Conservation (phyloP, 2,888 invertebrate genomes). For the Chorisops tibialis region DNA sequence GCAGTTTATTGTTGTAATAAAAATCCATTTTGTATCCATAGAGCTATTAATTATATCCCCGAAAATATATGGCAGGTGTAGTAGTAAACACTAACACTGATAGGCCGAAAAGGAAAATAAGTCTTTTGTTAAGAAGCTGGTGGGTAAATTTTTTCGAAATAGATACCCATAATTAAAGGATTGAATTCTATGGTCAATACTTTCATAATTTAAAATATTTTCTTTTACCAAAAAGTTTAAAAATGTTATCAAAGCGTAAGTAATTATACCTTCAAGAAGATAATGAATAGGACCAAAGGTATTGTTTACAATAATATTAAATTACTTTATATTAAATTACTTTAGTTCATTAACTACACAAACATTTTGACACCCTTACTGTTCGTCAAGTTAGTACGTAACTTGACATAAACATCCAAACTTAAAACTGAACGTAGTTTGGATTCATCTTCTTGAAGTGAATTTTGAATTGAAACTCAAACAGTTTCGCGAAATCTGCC, state of each 20-base stretch:
- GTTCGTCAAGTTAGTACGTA: neutral
- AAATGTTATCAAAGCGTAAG: constrained; percentile 20
- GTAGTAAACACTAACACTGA: constrained; percentile 18
- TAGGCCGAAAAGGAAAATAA: constrained; percentile 23
- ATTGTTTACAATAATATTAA: constrained; percentile 20
- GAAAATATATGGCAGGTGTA: constrained; percentile 27
- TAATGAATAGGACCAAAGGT: constrained; percentile 31
- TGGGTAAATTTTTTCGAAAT: constrained; percentile 20
- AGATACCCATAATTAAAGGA: constrained; percentile 24
- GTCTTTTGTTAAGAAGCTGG: constrained; percentile 15
- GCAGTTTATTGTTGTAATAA: too few species aligned
- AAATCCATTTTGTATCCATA: neutral
- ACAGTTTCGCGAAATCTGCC: constrained; percentile 22
- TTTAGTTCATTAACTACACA: constrained; percentile 24
- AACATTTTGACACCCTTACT: constrained; percentile 15
- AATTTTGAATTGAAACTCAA: constrained; percentile 25
- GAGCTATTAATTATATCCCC: constrained; percentile 15
- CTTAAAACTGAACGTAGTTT: neutral
- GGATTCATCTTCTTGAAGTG: constrained; percentile 12
- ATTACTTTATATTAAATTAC: too few species aligned
- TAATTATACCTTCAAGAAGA: constrained; percentile 27
- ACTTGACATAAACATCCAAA: too few species aligned
- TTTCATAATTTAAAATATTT: constrained; percentile 21
- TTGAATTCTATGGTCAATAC: constrained; percentile 27
- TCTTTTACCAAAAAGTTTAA: constrained; percentile 16